Base-by-base conservation (phyloP, 2,888 invertebrate species). In the Isoperla grammatica region DNA sequence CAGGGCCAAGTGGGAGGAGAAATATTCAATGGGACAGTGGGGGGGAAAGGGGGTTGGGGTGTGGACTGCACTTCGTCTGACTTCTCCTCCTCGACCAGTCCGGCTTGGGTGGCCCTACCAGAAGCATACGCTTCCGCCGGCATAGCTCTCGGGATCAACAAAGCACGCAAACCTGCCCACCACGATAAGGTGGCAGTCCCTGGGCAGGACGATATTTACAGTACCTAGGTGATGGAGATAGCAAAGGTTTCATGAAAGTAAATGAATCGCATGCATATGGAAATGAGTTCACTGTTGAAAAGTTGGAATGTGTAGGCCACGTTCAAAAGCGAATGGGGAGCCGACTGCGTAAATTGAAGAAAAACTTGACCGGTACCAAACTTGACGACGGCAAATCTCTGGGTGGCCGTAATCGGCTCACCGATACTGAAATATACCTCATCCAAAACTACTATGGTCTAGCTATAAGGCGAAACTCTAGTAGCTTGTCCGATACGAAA, bases 271-370 rank as follows among this genome's bases (percentile, higher is more conserved):
- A 20, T 2, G 22, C 49, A 3, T 49, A 49, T 23, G 49, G 49
- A 3, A 2, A 23, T 2, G 23, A 49, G 5, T n/a, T 49, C 8
- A 4, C 5, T 9, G 22, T 49, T 19, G 19, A 20, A 12, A 23
- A 12, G n/a, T 2, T 49, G 12, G 45, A 45, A 19, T 45, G 45
- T 45, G 45, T 45, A 3, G 45, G 45, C 9, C 45, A 45, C 45
- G 17, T 49, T n/a, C 49, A 49, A 23, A 49, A 49, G 49, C 49
- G 49, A 11, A 23, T 49, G 49, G 49, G 49, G 2, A 23, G n/a
- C 6, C 49, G 49, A n/a, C 49, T 49, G 3, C 22, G 49, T n/a
- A 23, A 23, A n/a, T n/a, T 49, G 12, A 49, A 49, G n/a, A 49
- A 11, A 49, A 11, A 20, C n/a, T 12, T n/a, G 2, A 23, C 12